phyloP scores from a whole-genome alignment of 2,113 vertebrate genomes.

The Oenanthe oenanthe region DNA sequence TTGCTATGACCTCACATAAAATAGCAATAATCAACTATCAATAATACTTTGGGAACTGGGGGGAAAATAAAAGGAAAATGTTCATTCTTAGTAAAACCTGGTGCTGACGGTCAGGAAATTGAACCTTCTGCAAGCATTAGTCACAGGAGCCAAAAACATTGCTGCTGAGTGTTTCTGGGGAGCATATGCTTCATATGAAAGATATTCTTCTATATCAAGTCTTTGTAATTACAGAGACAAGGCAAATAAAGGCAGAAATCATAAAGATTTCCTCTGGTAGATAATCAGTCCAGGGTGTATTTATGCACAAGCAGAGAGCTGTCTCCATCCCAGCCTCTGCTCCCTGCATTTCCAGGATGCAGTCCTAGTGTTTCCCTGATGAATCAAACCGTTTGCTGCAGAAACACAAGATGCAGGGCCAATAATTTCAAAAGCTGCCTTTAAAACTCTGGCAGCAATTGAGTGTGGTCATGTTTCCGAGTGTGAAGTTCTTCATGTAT shows the following conservation, averaged over 20 bases:
- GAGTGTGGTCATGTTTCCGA: constrained; percentile 49
- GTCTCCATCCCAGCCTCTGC: background rate
- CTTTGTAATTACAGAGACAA: background rate
- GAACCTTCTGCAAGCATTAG: constrained; percentile 16
- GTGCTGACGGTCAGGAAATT: constrained; percentile 39
- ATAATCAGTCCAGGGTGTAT: background rate
- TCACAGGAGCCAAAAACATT: constrained; percentile 27
- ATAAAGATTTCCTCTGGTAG: constrained; percentile 9
- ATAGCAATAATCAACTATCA: constrained; percentile 13
- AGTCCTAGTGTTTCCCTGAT: background rate
- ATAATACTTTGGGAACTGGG: background rate
- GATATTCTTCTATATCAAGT: background rate
- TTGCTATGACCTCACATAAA: background rate
- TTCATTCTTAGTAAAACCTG: constrained; percentile 6
- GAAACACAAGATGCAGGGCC: constrained; percentile 25
- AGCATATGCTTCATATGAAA: constrained; percentile 42
- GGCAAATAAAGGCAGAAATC: constrained; percentile 29
- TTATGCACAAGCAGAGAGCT: background rate
- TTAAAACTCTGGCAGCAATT: constrained; percentile 46
- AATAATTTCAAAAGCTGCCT: constrained; percentile 58
- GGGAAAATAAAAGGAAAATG: background rate
- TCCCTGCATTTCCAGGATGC: background rate
- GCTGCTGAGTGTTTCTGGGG: constrained; percentile 35
- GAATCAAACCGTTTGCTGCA: constrained; percentile 43
- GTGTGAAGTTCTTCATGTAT: constrained; percentile 63